Conservation (phyloP, 2,797 vertebrate species). For the Echeneis naucrates region DNA sequence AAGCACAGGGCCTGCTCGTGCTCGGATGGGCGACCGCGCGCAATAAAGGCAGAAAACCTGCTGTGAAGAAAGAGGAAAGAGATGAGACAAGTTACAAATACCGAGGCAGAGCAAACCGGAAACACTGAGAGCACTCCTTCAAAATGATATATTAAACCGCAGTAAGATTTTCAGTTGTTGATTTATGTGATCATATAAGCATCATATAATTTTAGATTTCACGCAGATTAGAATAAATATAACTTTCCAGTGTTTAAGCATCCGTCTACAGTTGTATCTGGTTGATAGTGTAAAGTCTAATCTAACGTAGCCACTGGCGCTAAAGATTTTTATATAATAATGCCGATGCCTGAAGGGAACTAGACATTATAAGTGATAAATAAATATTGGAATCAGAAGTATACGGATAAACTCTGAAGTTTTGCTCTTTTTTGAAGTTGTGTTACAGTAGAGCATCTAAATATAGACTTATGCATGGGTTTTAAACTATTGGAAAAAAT, state of each 20-base stretch:
- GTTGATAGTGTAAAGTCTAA: not conserved
- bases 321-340: not conserved
- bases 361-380: not conserved
- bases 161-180: no score
- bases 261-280: not conserved
- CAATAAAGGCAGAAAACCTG: constrained; percentile 66
- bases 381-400: not conserved
- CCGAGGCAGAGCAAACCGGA: constrained; percentile 27
- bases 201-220: not conserved
- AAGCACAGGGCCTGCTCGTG: constrained; percentile 45
- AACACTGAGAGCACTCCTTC: not conserved
- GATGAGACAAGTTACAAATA: constrained; percentile 26
- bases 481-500: no score
- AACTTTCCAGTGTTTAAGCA: not conserved
- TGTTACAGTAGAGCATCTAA: no score
- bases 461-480: no score
- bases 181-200: no score
- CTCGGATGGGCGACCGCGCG: constrained; percentile 58
- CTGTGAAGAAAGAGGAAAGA: constrained; percentile 51
- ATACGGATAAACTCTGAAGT: not conserved
- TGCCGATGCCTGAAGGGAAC: not conserved
- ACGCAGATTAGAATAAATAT: no score
- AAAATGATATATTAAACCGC: constrained; percentile 45
- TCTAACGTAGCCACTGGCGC: not conserved
- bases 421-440: not conserved